These are phyloP conservation scores for Semnornis frantzii DNA, from an alignment of 2,113 vertebrate genomes.

Conservation along the genomic window DNA sequence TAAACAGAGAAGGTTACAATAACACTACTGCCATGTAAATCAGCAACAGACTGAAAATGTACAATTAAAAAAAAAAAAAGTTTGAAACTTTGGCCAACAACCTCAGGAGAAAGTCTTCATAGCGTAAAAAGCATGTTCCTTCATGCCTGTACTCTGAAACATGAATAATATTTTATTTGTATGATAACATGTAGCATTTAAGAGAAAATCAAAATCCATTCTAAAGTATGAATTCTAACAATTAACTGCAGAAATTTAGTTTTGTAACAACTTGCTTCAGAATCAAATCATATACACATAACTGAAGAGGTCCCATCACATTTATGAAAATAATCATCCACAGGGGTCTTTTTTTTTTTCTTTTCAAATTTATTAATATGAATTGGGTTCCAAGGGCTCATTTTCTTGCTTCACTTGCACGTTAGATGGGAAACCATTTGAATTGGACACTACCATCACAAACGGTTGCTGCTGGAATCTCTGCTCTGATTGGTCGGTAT, in stretches of 20 bases:
- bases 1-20: conserved; percentile 63
- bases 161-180: conserved; percentile 48
- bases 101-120: conserved; percentile 67
- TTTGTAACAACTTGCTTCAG: conserved; percentile 64
- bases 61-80: conserved; percentile 51
- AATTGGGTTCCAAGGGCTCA: conserved; percentile 71
- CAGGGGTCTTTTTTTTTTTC: conserved; percentile 37
- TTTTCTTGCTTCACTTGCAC: conserved; percentile 75
- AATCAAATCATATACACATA: conserved; percentile 68
- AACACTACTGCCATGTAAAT: conserved; percentile 60
- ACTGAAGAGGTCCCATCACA: conserved; percentile 69
- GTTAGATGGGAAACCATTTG: conserved; percentile 69
- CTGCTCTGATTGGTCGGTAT: conserved; percentile 58
- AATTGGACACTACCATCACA: conserved; percentile 80
- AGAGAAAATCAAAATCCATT: conserved; percentile 69
- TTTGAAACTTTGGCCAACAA: conserved; percentile 70
- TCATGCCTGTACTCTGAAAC: conserved; percentile 74
- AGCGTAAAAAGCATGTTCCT: conserved; percentile 73
- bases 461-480: conserved; percentile 77
- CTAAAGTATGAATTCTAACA: conserved; percentile 71
- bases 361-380: conserved; percentile 42
- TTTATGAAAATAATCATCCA: conserved; percentile 70
- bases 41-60: conserved; percentile 29
- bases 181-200: conserved; percentile 54
- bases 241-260: conserved; percentile 68